Percentiles rank a stretch among this genome's conserved stretches.
Conservation (phyloP, 2,113 vertebrate genomes). For the Gasterosteus aculeatus region DNA sequence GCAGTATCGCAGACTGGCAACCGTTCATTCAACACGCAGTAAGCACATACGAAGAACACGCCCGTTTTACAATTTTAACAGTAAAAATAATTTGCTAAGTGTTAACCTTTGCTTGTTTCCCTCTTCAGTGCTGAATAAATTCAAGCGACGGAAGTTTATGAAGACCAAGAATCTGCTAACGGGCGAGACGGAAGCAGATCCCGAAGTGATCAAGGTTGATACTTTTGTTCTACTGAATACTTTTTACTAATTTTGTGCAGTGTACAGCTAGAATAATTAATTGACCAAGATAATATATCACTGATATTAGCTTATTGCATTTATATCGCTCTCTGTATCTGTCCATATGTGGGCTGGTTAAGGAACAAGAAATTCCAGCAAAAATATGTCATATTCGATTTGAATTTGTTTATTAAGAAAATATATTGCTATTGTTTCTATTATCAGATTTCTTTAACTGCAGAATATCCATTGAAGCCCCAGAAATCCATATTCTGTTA, state of each 20-base stretch:
- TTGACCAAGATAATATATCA: background rate
- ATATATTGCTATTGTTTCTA: background rate
- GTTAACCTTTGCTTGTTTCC: constrained; percentile 4
- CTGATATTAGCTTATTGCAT: background rate
- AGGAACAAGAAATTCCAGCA: background rate
- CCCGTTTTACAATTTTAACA: background rate
- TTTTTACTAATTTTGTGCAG: background rate
- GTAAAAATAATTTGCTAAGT: background rate
- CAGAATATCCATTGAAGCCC: too few species aligned
- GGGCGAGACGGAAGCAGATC: constrained; percentile 93
- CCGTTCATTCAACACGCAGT: constrained; percentile 90
- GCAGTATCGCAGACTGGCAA: constrained; percentile 90
- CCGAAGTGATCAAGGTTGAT: constrained; percentile 93
- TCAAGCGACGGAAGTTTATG: constrained; percentile 90
- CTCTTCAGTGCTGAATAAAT: constrained; percentile 93
- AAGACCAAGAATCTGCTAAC: constrained; percentile 97
- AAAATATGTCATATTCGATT: background rate
- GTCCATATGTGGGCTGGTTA: background rate
- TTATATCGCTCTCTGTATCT: background rate
- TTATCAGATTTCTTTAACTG: background rate
- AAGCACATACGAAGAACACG: constrained; percentile 39
- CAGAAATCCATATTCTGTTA: background rate
- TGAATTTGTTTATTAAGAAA: background rate
- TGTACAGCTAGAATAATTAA: background rate
- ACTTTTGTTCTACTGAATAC: background rate